Evolutionary conservation across 2,113 vertebrate genomes (phyloP), one percentile per base, ranked within the genome.

Genomic region (Tragelaphus imberbis): DNA sequence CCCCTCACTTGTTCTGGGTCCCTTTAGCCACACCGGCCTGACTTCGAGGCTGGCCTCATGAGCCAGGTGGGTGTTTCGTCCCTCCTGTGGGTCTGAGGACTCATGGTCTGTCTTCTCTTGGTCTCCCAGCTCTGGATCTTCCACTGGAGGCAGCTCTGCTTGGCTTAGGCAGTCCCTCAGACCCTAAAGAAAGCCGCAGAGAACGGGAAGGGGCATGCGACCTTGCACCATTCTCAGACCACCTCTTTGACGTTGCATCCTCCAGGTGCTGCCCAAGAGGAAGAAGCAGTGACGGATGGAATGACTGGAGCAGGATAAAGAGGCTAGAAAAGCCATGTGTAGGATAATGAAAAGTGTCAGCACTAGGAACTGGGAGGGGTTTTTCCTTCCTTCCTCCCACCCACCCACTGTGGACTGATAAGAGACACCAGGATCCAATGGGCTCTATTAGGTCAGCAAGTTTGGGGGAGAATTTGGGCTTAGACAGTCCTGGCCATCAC

Each of bases 331-430:
- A 30, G 23, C 17, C 16, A 5, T 40, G 2, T 5, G 2, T 2
- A 3, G 30, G 49, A 7, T 2, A 6, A 19, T 0, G 12, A 19
- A 44, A 44, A 11, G 13, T 1, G 17, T 2, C 44, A 14, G n/a
- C 10, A 1, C 27, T 1, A 14, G 65, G 21, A 33, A 28, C 1
- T 4, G 25, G 77, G 27, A n/a, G n/a, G 28, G 30, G 4, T 23
- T 47, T 30, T 85, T n/a, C 21, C 27, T 3, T 28, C 40, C 49
- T 82, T 30, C 14, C 23, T 2, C 13, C 61, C 9, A 0, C 8
- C 55, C 68, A 10, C 0, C 0, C 8, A 23, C 36, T 10, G 4
- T 0, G 28, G 9, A 1, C 58, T 0, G 11, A 15, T 36, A 19
- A 27, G 85, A 30, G 14, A 49, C 17, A 6, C 6, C 53, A 33